Evolutionary conservation across 2,113 vertebrate species (phyloP), one percentile per base, ranked within the genome.

Genomic region (Sorex araneus): DNA sequence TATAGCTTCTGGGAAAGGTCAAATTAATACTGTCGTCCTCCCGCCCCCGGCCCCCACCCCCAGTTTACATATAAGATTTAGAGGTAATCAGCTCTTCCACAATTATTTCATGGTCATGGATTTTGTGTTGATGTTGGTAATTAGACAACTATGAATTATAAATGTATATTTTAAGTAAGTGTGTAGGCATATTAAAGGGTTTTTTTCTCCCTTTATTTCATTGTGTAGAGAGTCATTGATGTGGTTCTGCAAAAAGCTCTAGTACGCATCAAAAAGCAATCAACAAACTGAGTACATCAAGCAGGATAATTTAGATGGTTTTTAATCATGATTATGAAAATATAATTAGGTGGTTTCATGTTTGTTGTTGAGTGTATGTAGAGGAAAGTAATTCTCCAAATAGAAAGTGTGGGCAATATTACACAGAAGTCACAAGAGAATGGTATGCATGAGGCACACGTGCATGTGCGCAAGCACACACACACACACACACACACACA

Each of bases 301-400:
- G 96, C 89, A 97, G 96, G 98, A 96, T 97, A 96, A 98, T 98
- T 98, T 97, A 97, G 97, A 96, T 97, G 96, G 96, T 96, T 98
- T 98, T 98, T 97, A 97, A 98, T 98, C 97, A 97, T 95, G 97
- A 97, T 97, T 98, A 97, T 98, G 95, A 98, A 98, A 98, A 97
- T 97, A 97, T 98, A 98, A 98, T 97, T 98, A 98, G 97, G 97
- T 97, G 95, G 96, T 97, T 98, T 98, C 96, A 96, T 96, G 97
- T 97, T 97, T 95, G 96, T 95, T 97, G 84, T 96, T 96, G 96
- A 98, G 97, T 97, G 95, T 87, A 2, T 91, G 95, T 66, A 71
- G 97, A 94, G 95, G 95, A 97, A 97, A 98, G 96, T 94, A 95
- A 98, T 96, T 97, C 96, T 98, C 96, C 95, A 96, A 97, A 97